phyloP scores from a whole-genome alignment of 2,797 vertebrate genomes.

The Pelobates cultripes region DNA sequence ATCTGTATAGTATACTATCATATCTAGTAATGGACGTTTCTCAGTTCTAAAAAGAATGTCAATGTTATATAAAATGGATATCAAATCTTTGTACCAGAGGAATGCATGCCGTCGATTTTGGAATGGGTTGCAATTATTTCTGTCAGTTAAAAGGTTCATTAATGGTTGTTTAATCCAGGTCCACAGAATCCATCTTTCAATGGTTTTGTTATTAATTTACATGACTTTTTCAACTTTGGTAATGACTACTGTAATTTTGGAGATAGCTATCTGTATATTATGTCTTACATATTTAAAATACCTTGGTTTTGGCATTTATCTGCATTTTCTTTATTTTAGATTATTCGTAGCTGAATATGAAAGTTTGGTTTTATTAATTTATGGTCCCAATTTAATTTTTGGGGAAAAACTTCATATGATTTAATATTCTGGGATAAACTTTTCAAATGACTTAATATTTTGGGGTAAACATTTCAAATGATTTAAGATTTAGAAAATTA shows the following conservation, averaged over 20 bases:
- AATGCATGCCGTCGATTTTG: neutral
- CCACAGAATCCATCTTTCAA: conserved; percentile 16
- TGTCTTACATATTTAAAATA: too few relatives aligned
- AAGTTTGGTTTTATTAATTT: too few relatives aligned
- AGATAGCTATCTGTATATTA: neutral
- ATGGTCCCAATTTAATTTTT: too few relatives aligned
- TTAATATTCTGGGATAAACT: too few relatives aligned
- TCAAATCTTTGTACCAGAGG: neutral
- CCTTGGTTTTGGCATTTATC: too few relatives aligned
- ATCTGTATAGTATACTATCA: neutral
- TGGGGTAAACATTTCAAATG: too few relatives aligned
- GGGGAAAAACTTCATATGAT: too few relatives aligned
- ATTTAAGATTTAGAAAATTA: too few relatives aligned
- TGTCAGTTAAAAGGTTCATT: neutral
- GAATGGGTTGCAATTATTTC: neutral
- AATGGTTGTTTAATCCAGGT: neutral
- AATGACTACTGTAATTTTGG: conserved; percentile 8
- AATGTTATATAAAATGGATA: neutral
- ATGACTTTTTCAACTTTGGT: conserved; percentile 21
- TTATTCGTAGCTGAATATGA: too few relatives aligned
- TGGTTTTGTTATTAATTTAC: conserved; percentile 2
- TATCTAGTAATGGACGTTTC: neutral
- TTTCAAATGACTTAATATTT: too few relatives aligned
- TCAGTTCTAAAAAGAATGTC: neutral
- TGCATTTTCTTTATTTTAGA: too few relatives aligned